Base-by-base conservation (phyloP, 2,888 invertebrate species). In the Hanleya hanleyi region DNA sequence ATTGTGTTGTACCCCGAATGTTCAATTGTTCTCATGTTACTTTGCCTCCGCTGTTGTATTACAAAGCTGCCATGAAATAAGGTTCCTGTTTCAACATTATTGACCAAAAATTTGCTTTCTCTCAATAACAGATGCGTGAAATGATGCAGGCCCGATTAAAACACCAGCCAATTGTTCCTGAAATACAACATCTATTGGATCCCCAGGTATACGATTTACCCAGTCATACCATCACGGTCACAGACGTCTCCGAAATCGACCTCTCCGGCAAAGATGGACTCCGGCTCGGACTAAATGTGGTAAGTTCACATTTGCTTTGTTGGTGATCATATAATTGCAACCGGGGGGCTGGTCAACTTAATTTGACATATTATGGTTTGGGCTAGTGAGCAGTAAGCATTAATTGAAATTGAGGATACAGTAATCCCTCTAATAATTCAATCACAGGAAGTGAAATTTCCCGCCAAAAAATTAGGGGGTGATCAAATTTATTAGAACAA, bases 161-260 rank as follows among this genome's bases (percentile, higher is more conserved):
- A 33, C 75, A 78, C 47, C 79, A 84, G 71, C 50, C 68, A 61
- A 62, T 67, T 1, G 70, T 82, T 33, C 81, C 84, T 22, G 80
- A 81, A 49, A 71, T 81, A 33, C 79, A 85, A 33, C 64, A 82
- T 6, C 61, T 84, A 35, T 77, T 79, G 0, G 73, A 80, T 26
- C 73, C 81, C 9, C 72, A 78, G 49, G 79, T 84, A 12, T 78
- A 78, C 69, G 86, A 87, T 62, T 76, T 87, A 35, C 85, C 84
- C n/a, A 75, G 84, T 6, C 87, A 87, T 68, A 86, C 86, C 5
- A 86, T 88, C 6, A 86, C 86, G 26, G 81, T 88, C 35, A 84
- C 86, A 26, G 84, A 88, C 67, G 82, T 88, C 57, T 82, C 84
- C 1, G 84, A 86, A 37, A 75, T 87, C 6, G 86, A 87, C 68